Percentiles rank a stretch among this genome's conserved stretches.
Evolutionary conservation across 53 echinoderm and acorn worm species (phyloP).

Genomic region (Henricia sp.): DNA sequence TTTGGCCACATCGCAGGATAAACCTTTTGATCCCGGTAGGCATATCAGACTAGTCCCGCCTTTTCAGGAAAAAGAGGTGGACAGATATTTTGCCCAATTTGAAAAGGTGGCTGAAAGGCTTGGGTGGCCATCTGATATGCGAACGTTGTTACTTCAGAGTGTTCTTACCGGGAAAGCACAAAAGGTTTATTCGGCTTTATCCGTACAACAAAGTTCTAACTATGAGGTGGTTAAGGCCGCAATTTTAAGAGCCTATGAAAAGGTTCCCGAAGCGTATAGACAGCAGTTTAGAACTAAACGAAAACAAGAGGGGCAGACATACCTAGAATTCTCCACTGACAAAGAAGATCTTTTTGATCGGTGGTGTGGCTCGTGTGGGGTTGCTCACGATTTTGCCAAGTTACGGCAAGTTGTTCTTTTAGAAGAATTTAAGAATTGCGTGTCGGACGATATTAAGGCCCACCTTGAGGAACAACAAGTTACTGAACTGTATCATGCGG

Average conservation of each 20-base stretch:
- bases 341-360: background rate
- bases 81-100: constrained; percentile 48
- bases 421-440: constrained; percentile 51
- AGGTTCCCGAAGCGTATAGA: constrained; percentile 71
- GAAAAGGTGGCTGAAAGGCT: constrained; percentile 7
- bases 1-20: no score
- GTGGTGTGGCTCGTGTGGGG: background rate
- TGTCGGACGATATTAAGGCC: constrained; percentile 30
- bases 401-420: constrained; percentile 50
- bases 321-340: background rate
- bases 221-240: constrained; percentile 61
- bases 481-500: constrained; percentile 34
- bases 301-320: background rate
- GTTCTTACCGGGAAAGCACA: no score
- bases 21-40: constrained; percentile 47
- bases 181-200: background rate
- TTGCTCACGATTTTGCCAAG: constrained; percentile 22
- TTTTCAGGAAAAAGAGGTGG: constrained; percentile 41
- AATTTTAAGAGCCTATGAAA: constrained; percentile 60
- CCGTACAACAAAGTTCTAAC: constrained; percentile 21
- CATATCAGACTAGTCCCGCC: constrained; percentile 43
- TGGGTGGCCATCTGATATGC: no score
- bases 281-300: constrained; percentile 14
- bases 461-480: constrained; percentile 55
- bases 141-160: no score